Conservation (phyloP, 2,113 vertebrate genomes). For the Ophthalmolycus amberensis region DNA sequence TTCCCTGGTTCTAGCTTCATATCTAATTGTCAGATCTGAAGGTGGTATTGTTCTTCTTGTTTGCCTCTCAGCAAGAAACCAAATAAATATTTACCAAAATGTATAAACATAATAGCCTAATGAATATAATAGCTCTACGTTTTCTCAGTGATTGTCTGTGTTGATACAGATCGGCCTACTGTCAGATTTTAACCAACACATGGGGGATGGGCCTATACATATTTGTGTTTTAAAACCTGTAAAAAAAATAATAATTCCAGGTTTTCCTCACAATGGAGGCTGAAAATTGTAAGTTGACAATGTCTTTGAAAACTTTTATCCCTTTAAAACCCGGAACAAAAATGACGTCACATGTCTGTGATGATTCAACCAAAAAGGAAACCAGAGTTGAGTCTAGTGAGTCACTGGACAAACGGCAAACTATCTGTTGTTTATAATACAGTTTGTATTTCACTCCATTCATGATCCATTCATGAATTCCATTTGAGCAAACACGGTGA, state of each 20-base stretch:
- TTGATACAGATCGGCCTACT: not conserved
- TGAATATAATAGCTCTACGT: too few relatives aligned
- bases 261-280: not conserved
- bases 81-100: not conserved
- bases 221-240: not conserved
- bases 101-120: not conserved
- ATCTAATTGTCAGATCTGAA: not conserved
- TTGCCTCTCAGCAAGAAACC: not conserved
- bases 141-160: not conserved
- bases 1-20: not conserved
- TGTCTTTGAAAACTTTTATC: not conserved
- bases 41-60: not conserved
- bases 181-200: not conserved
- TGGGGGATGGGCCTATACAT: not conserved
- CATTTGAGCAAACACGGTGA: not conserved
- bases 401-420: not conserved
- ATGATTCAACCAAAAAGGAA: conserved; percentile 16
- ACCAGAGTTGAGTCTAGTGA: not conserved
- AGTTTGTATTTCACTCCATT: not conserved
- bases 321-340: not conserved
- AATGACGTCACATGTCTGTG: not conserved
- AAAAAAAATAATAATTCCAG: not conserved
- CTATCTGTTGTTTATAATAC: not conserved
- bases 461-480: not conserved
- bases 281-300: not conserved